Conservation (phyloP, 2,888 invertebrate species). For the Drosophila hamatofila region DNA sequence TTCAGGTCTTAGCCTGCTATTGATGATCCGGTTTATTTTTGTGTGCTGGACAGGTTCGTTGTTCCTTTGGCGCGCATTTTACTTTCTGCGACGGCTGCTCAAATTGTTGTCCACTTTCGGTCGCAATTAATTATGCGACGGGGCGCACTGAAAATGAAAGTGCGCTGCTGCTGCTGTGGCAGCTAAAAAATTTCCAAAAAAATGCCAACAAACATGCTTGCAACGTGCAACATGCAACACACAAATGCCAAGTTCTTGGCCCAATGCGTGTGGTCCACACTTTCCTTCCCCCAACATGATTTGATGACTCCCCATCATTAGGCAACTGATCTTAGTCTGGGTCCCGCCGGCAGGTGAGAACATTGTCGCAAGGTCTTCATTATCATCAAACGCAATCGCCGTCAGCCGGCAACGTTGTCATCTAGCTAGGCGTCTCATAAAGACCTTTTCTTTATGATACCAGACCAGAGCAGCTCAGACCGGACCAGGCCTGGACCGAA, state of each 20-base stretch:
- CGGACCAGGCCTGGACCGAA: slow-evolving; percentile 6
- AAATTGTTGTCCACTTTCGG: slow-evolving; percentile 80
- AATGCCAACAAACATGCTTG: not conserved
- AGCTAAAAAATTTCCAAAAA: slow-evolving; percentile 18
- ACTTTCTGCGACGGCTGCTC: slow-evolving; percentile 75
- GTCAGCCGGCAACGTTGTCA: slow-evolving; percentile 31
- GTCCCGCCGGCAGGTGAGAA: slow-evolving; percentile 46
- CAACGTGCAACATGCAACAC: not conserved
- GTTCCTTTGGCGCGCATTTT: slow-evolving; percentile 63
- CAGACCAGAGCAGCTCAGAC: not conserved
- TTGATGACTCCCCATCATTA: slow-evolving; percentile 36
- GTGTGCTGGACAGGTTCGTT: slow-evolving; percentile 73
- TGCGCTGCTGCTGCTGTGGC: slow-evolving; percentile 41
- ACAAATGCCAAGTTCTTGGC: slow-evolving; percentile 13
- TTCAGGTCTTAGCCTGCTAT: slow-evolving; percentile 18
- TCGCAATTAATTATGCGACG: slow-evolving; percentile 82
- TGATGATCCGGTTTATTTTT: slow-evolving; percentile 73
- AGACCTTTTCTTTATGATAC: slow-evolving; percentile 65
- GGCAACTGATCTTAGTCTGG: slow-evolving; percentile 2
- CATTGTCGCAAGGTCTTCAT: slow-evolving; percentile 65
- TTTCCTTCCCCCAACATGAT: slow-evolving; percentile 10
- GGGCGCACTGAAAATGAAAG: slow-evolving; percentile 74
- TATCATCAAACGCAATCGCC: slow-evolving; percentile 65
- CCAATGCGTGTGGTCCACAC: slow-evolving; percentile 17
- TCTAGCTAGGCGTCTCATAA: slow-evolving; percentile 60